A percentile compares a stretch with the other conserved stretches of the same genome.
Conservation (phyloP, 2,113 vertebrate genomes). For the Myotis brandtii region DNA sequence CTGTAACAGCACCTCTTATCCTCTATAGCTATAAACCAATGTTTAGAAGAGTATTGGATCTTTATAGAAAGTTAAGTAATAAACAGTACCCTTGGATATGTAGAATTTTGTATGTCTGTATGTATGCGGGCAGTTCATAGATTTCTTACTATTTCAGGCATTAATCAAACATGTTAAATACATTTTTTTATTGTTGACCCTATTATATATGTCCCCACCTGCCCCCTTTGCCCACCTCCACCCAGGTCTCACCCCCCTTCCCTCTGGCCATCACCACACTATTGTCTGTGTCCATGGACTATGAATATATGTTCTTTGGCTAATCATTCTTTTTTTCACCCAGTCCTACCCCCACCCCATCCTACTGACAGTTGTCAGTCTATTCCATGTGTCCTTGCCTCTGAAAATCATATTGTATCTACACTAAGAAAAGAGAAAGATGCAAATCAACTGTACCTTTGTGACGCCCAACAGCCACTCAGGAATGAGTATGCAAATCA, state of each 20-base stretch:
- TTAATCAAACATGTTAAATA: slow-evolving; percentile 21
- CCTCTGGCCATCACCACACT: neutral
- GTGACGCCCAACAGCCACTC: too few relatives aligned
- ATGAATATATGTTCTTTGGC: neutral
- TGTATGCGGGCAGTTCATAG: neutral
- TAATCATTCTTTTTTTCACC: neutral
- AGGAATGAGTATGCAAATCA: too few relatives aligned
- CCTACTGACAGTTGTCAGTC: neutral
- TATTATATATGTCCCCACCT: neutral
- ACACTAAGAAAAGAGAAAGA: too few relatives aligned
- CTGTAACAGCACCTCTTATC: neutral
- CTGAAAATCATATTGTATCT: neutral
- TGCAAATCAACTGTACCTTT: too few relatives aligned
- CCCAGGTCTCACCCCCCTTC: too few relatives aligned
- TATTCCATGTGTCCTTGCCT: neutral
- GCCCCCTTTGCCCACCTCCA: neutral
- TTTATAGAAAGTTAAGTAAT: slow-evolving; percentile 1
- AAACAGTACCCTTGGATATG: neutral
- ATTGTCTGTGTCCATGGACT: neutral
- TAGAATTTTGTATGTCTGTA: neutral
- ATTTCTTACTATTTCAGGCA: slow-evolving; percentile 41
- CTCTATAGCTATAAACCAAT: neutral
- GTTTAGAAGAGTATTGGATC: neutral
- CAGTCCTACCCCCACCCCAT: neutral
- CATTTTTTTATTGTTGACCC: neutral